phyloP scores from a whole-genome alignment of 2,888 invertebrate genomes.

The Morinoia aosen region DNA sequence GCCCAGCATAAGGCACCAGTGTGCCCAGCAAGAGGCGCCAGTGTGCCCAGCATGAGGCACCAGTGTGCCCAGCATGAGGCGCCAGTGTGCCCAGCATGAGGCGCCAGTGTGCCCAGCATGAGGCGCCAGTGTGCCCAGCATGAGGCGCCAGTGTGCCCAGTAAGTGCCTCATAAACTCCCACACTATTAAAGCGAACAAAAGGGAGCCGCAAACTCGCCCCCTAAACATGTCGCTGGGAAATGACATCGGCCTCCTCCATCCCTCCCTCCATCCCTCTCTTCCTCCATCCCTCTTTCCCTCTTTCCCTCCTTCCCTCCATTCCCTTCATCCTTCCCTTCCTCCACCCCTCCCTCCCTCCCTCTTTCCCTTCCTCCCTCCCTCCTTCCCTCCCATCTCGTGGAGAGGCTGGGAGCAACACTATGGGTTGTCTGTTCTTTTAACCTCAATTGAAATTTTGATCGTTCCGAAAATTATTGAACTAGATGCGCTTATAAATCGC shows the following conservation, averaged over 20 bases:
- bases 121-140: neutral
- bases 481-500: no score
- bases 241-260: neutral
- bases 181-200: slow-evolving; percentile 12
- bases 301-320: neutral
- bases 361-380: no score
- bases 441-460: no score
- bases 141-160: neutral
- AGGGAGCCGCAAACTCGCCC: neutral
- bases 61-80: neutral
- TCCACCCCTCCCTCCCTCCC: no score
- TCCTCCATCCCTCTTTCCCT: neutral
- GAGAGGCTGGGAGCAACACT: neutral
- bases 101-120: neutral
- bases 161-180: neutral
- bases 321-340: no score
- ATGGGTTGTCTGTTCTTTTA: neutral
- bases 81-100: neutral
- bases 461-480: no score
- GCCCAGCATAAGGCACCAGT: neutral
- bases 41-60: neutral
- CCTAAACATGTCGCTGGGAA: slow-evolving; percentile 9
- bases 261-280: neutral
- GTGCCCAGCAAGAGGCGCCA: neutral
- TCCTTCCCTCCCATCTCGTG: neutral